These are phyloP conservation scores for Catostomus latipinnis DNA, from an alignment of 2,797 vertebrate genomes.

Conservation along the genomic window DNA sequence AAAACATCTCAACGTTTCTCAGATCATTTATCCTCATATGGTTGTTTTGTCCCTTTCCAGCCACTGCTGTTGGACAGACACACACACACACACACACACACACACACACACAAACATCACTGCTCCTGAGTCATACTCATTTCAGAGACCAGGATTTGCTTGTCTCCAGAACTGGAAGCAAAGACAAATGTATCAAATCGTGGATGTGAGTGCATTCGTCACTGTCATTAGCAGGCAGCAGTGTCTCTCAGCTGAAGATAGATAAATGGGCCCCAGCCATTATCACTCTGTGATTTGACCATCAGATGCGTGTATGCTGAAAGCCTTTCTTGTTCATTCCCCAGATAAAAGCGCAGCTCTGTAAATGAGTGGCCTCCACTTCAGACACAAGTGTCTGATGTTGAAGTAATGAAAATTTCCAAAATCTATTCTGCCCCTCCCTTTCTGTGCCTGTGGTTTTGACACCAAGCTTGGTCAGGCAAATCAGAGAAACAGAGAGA, in stretches of 20 bases:
- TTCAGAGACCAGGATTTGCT: slow-evolving; percentile 68
- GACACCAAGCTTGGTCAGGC: slow-evolving; percentile 51
- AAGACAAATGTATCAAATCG: slow-evolving; percentile 69
- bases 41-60: background rate
- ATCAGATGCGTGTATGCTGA: slow-evolving; percentile 65
- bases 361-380: slow-evolving; percentile 63
- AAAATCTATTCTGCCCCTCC: slow-evolving; percentile 59
- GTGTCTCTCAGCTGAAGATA: slow-evolving; percentile 59
- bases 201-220: slow-evolving; percentile 68
- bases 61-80: background rate
- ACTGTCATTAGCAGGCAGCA: slow-evolving; percentile 61
- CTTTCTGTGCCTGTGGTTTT: slow-evolving; percentile 54
- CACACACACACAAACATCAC: slow-evolving; percentile 3
- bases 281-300: slow-evolving; percentile 61
- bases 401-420: slow-evolving; percentile 68
- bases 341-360: slow-evolving; percentile 64
- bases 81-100: background rate
- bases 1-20: background rate
- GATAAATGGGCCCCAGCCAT: slow-evolving; percentile 61
- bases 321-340: slow-evolving; percentile 60
- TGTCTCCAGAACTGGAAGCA: slow-evolving; percentile 59
- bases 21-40: background rate
- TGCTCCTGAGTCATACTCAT: slow-evolving; percentile 58
- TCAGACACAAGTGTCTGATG: slow-evolving; percentile 67
- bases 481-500: slow-evolving; percentile 31